Conservation (phyloP, 2,888 invertebrate genomes). For the Pyrocoelia pectoralis region DNA sequence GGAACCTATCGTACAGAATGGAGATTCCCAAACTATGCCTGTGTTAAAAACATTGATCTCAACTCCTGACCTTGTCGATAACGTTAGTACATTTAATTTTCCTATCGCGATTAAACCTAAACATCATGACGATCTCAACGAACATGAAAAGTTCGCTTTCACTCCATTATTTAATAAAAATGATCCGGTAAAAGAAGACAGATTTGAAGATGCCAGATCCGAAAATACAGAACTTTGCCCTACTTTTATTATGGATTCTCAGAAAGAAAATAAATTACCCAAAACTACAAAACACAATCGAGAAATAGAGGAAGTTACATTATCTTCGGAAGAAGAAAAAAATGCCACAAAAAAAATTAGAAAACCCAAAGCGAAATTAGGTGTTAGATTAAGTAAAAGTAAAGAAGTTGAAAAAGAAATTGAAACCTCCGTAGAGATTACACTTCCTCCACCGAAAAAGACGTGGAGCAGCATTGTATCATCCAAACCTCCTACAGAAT, state of each 20-base stretch:
- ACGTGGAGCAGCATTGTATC: slow-evolving; percentile 60
- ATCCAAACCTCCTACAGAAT: not conserved
- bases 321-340: slow-evolving; percentile 44
- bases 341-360: slow-evolving; percentile 48
- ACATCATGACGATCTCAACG: not conserved
- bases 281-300: slow-evolving; percentile 34
- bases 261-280: slow-evolving; percentile 16
- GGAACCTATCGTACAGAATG: not conserved
- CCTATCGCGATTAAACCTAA: not conserved
- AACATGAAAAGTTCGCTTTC: slow-evolving; percentile 5
- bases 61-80: slow-evolving; percentile 32
- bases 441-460: slow-evolving; percentile 54
- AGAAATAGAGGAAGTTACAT: slow-evolving; percentile 39
- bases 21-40: not conserved
- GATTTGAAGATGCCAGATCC: slow-evolving; percentile 25
- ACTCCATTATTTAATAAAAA: slow-evolving; percentile 11
- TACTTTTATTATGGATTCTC: not conserved
- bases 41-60: slow-evolving; percentile 18
- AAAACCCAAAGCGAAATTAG: slow-evolving; percentile 58
- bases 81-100: slow-evolving; percentile 17
- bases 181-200: slow-evolving; percentile 23
- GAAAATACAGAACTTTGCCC: slow-evolving; percentile 31
- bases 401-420: slow-evolving; percentile 33
- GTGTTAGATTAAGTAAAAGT: slow-evolving; percentile 52
- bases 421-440: slow-evolving; percentile 30